phyloP scores from a whole-genome alignment of 2,113 vertebrate genomes.

The Coptodon rendalli region DNA sequence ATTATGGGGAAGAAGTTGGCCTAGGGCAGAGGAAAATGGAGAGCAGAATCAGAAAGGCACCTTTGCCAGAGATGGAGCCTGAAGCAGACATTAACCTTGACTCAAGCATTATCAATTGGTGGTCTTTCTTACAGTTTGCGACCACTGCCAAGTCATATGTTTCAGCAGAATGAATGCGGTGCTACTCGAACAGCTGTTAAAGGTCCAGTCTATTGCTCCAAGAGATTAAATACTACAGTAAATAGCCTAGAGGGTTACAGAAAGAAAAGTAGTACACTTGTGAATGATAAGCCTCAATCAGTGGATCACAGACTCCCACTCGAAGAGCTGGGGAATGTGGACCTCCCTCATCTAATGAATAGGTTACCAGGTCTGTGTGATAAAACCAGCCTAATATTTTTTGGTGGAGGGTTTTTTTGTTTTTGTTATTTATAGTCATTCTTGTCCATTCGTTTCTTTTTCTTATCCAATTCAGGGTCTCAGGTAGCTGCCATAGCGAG shows the following conservation, averaged over 20 bases:
- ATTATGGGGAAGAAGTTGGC: neutral
- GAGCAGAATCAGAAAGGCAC: neutral
- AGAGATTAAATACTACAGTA: neutral
- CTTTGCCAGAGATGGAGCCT: neutral
- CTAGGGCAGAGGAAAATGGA: neutral
- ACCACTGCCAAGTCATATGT: neutral
- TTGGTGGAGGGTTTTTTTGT: accelerated
- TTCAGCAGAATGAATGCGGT: neutral
- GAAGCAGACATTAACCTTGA: neutral
- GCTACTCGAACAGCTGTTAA: neutral
- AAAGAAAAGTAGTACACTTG: neutral
- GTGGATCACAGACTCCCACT: neutral
- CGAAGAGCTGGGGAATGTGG: neutral
- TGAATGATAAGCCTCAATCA: neutral
- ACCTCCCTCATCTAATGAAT: neutral
- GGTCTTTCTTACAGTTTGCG: neutral
- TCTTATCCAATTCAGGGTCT: too few relatives aligned
- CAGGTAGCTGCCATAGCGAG: too few relatives aligned
- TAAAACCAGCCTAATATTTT: neutral
- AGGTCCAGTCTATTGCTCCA: neutral
- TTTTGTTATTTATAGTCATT: too few relatives aligned
- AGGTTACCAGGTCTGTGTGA: neutral
- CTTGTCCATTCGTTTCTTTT: too few relatives aligned
- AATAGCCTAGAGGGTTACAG: accelerated
- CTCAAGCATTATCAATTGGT: neutral